Evolutionary conservation across 2,888 invertebrate genomes (phyloP), one percentile per base, ranked within the genome.

Genomic region (Unio delphinus): DNA sequence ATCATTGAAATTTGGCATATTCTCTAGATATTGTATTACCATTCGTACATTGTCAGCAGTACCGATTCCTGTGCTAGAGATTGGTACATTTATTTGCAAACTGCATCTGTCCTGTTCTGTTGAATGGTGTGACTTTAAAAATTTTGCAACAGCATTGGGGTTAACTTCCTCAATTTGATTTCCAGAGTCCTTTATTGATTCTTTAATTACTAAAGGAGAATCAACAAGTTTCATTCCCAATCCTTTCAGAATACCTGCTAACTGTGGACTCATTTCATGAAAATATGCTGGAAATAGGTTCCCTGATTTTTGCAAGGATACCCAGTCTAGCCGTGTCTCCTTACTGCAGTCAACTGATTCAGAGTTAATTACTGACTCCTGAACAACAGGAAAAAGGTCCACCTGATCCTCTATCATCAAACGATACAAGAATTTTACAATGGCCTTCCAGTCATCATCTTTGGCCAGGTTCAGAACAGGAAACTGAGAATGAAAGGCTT

Each of bases 21-120:
- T 65, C 65, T 63, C 61, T 26, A 72, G 58, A 68, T 75, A 84
- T 4, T 67, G 59, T 6, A 84, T 28, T 23, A 86, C 45, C 20
- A 5, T 11, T 17, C n/a, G 7, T 30, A 67, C 54, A 60, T 69
- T 68, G 8, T 26, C 54, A n/a, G 62, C 67, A 45, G 58, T 30
- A 18, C 57, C 34, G 4, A 72, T 62, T 60, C 55, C 56, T 45
- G 72, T 69, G 3, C 30, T 55, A 54, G 20, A n/a, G 20, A 72
- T 23, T 17, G 54, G 2, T 54, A 57, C 60, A 18, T 56, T 58
- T 1, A 63, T 55, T 18, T 57, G 61, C n/a, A 62, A n/a, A 5
- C 20, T 7, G 45, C 55, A 56, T 28, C 23, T 59, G 20, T 59
- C 59, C 1, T 23, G 5, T 20, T 58, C 28, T 58, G 15, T 45